A percentile compares a stretch with the other conserved stretches of the same genome.
Conservation (phyloP, 2,888 invertebrate species). For the Parapristionchus giblindavisi region DNA sequence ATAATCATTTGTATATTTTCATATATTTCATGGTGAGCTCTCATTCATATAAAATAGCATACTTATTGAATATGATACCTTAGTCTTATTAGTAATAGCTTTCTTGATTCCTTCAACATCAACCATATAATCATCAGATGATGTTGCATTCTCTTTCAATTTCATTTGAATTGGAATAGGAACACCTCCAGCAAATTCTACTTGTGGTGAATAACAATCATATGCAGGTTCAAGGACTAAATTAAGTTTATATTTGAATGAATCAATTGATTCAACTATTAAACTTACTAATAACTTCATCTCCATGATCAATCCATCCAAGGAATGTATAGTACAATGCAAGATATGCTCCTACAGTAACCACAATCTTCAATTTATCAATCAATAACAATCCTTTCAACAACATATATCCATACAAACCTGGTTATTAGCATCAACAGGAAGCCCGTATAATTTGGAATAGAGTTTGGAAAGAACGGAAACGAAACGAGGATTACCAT, state of each 20-base stretch:
- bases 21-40: no score
- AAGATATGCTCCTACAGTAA: conserved; percentile 93
- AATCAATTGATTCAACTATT: neutral
- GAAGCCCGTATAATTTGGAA: conserved; percentile 79
- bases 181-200: conserved; percentile 84
- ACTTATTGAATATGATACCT: conserved; percentile 77
- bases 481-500: conserved; percentile 77
- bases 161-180: conserved; percentile 87
- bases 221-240: conserved; percentile 92
- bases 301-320: conserved; percentile 84
- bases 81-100: conserved; percentile 87
- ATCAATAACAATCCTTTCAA: neutral
- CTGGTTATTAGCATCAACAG: conserved; percentile 86
- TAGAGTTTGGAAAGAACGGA: conserved; percentile 86
- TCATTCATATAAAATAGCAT: conserved; percentile 1
- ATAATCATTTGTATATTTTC: no score
- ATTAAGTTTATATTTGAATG: neutral
- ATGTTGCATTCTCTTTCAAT: conserved; percentile 71
- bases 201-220: conserved; percentile 97
- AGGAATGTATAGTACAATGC: conserved; percentile 86
- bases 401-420: conserved; percentile 71
- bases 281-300: conserved; percentile 72
- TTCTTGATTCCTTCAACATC: conserved; percentile 83
- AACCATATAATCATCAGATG: conserved; percentile 83
- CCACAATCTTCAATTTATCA: conserved; percentile 72